phyloP scores from a whole-genome alignment of 2,888 invertebrate genomes.

The Ligdia adustata region DNA sequence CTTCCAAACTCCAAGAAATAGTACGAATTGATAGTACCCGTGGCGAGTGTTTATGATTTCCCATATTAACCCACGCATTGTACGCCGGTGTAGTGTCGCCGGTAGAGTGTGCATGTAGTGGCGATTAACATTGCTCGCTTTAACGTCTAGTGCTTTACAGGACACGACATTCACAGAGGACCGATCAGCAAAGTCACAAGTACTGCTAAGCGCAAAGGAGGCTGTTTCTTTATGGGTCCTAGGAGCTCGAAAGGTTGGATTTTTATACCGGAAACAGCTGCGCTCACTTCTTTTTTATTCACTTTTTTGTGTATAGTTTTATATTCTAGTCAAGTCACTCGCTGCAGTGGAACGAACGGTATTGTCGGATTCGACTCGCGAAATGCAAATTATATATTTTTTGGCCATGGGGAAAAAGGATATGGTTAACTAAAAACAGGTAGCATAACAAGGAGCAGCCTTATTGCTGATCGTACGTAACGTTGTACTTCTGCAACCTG shows the following conservation, averaged over 20 bases:
- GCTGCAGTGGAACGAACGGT: constrained; percentile 31
- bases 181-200: constrained; percentile 88
- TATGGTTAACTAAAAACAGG: no score
- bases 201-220: constrained; percentile 96
- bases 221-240: constrained; percentile 97
- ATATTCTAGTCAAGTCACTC: constrained; percentile 16
- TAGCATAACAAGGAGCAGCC: no score
- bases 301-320: constrained; percentile 43
- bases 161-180: constrained; percentile 88
- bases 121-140: constrained; percentile 76
- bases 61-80: constrained; percentile 51
- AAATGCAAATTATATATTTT: no score
- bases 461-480: no score
- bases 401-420: no score
- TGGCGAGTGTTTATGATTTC: constrained; percentile 19
- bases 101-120: constrained; percentile 74
- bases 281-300: constrained; percentile 57
- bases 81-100: constrained; percentile 43
- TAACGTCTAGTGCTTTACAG: constrained; percentile 86
- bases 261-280: constrained; percentile 57
- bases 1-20: constrained; percentile 14
- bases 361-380: constrained; percentile 39
- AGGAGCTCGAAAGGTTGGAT: constrained; percentile 95
- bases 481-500: no score
- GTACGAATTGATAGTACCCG: constrained; percentile 11